Base-by-base conservation (phyloP, 2,797 vertebrate species). In the Zenarchopterus dispar region DNA sequence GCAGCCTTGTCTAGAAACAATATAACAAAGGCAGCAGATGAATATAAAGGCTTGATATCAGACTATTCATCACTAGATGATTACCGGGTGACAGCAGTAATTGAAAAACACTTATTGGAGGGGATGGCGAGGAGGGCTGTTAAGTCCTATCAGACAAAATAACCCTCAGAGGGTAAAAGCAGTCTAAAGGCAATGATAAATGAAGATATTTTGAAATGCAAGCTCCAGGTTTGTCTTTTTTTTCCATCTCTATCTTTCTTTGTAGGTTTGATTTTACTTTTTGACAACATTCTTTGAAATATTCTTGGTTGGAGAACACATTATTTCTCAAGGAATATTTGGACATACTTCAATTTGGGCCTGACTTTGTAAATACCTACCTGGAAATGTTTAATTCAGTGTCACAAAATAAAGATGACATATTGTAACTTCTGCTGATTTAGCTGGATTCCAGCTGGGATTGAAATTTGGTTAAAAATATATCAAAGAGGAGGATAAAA, bases 71-170 rank as follows among this genome's bases (percentile, higher is more conserved):
- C 96, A 98, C 95, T 92, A 94, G 93, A 94, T 95, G 93, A 95
- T 98, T 97, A 96, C 91, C 81, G 86, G 91, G 89, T 98, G 97
- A 97, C 97, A 98, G 95, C 95, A 95, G 94, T 99, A 99, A 99
- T 99, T 99, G 97, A 98, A 98, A 99, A 97, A 96, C 95, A 97
- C 95, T 99, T 97, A 99, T 98, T 98, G 95, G 93, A 94, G 95
- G 93, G 93, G 88, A 89, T 95, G 93, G 95, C 90, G 84, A 94
- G 93, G 95, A 85, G 88, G 82, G 82, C 71, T 70, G 80, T 80
- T 84, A 78, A 78, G 74, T 80, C 94, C 96, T 95, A 95, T 96
- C 96, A 95, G 91, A 95, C 95, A 94, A 91, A 88, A 91, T 81
- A 89, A 90, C 92, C 94, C 94, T 94, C 55, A 0, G 89, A 91